A percentile compares a stretch with the other conserved stretches of the same genome.
phyloP scores from a whole-genome alignment of 2,888 invertebrate genomes.

The Deilephila elpenor region DNA sequence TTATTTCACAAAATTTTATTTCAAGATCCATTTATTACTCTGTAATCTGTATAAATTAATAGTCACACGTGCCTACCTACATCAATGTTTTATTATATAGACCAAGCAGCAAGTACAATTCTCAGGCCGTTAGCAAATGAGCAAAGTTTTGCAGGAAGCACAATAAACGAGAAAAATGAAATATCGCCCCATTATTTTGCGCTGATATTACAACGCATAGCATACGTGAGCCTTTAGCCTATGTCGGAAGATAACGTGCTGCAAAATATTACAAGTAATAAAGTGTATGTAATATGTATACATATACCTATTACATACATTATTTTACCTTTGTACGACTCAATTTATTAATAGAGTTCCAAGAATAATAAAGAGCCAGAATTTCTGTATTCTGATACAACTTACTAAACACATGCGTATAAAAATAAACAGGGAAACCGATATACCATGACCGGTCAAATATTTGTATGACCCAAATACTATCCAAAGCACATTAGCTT shows the following conservation, averaged over 20 bases:
- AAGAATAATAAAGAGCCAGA: neutral
- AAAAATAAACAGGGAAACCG: neutral
- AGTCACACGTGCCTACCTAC: neutral
- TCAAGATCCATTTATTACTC: neutral
- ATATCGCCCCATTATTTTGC: constrained; percentile 42
- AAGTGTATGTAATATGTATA: neutral
- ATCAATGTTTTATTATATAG: neutral
- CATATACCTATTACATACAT: neutral
- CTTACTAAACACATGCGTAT: neutral
- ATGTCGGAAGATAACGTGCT: neutral
- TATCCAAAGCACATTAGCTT: neutral
- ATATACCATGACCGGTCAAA: constrained; percentile 11
- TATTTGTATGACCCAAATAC: constrained; percentile 17
- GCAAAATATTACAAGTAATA: neutral
- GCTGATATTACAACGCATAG: neutral
- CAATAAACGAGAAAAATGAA: constrained; percentile 42
- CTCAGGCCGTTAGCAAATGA: constrained; percentile 35
- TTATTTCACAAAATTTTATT: neutral
- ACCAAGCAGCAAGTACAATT: constrained; percentile 13
- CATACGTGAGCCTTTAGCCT: neutral
- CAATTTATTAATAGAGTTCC: neutral
- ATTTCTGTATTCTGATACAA: neutral
- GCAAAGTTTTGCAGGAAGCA: constrained; percentile 41
- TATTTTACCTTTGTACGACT: neutral
- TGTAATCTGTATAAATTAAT: neutral